A percentile compares a stretch with the other conserved stretches of the same genome.
phyloP scores from a whole-genome alignment of 2,888 invertebrate genomes.

The Brenthis ino region DNA sequence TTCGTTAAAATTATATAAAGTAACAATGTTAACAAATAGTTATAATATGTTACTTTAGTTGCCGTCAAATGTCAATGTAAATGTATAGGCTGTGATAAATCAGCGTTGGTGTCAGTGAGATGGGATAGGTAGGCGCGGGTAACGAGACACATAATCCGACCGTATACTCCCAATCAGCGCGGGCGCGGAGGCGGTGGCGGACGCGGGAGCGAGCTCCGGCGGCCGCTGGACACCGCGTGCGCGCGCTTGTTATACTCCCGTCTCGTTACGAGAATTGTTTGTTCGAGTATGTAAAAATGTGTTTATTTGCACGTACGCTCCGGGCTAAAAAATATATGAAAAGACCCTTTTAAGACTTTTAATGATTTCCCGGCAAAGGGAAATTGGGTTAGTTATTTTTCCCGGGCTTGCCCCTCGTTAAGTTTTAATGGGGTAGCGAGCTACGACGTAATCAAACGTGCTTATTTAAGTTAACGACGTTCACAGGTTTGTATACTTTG shows the following conservation, averaged over 20 bases:
- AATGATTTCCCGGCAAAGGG: slow-evolving; percentile 83
- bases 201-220: slow-evolving; percentile 44
- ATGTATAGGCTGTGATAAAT: slow-evolving; percentile 68
- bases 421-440: slow-evolving; percentile 82
- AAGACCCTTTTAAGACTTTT: slow-evolving; percentile 83
- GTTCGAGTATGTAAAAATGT: slow-evolving; percentile 83
- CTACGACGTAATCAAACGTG: slow-evolving; percentile 81
- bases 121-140: slow-evolving; percentile 51
- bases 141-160: slow-evolving; percentile 75
- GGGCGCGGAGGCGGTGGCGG: slow-evolving; percentile 40
- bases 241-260: slow-evolving; percentile 74
- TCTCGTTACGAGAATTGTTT: slow-evolving; percentile 82
- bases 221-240: slow-evolving; percentile 46
- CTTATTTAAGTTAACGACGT: slow-evolving; percentile 81
- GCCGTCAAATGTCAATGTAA: slow-evolving; percentile 60
- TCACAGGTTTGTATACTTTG: slow-evolving; percentile 71
- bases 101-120: slow-evolving; percentile 60
- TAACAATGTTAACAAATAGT: slow-evolving; percentile 2
- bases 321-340: slow-evolving; percentile 78
- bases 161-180: slow-evolving; percentile 76
- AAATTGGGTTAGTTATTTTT: slow-evolving; percentile 83
- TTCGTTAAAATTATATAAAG: background rate
- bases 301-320: slow-evolving; percentile 82
- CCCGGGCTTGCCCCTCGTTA: slow-evolving; percentile 81
- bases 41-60: slow-evolving; percentile 3